A percentile compares a stretch with the other conserved stretches of the same genome.
phyloP scores from a whole-genome alignment of 2,113 vertebrate genomes.

The Panthera tigris region DNA sequence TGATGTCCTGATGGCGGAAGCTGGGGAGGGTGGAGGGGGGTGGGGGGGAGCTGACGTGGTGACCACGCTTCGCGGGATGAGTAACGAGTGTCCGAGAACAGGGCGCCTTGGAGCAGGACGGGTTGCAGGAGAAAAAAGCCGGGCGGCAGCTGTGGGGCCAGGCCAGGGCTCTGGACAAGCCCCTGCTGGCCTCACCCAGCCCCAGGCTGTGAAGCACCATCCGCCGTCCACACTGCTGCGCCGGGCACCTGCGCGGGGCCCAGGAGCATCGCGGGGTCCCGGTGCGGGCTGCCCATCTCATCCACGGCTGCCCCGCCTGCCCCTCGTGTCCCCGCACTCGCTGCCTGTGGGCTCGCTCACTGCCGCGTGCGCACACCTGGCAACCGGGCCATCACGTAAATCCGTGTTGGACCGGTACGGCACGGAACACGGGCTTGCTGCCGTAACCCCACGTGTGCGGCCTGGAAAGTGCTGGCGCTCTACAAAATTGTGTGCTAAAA shows the following conservation, averaged over 20 bases:
- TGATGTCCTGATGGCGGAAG: too few species aligned
- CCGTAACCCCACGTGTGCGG: accelerated
- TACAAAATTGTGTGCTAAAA: too few species aligned
- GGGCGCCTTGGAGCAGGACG: not conserved
- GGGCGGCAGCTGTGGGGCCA: not conserved
- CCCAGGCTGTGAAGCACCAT: accelerated
- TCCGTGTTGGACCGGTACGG: too few species aligned
- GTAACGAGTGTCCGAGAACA: not conserved
- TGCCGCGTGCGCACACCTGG: accelerated
- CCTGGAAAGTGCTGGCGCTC: not conserved
- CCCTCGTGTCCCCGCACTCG: accelerated
- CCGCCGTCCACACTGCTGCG: accelerated
- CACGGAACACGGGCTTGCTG: too few species aligned
- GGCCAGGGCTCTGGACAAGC: not conserved
- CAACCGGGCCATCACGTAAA: accelerated
- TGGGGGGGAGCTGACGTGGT: not conserved
- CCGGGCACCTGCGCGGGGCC: not conserved
- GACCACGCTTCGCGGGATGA: not conserved
- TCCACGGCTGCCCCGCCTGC: not conserved
- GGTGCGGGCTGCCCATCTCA: not conserved
- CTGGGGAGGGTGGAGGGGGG: not conserved
- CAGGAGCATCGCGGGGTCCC: not conserved
- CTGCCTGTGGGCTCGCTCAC: not conserved
- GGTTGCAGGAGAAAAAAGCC: not conserved
- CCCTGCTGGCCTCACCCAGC: not conserved